Percentiles rank a stretch among this genome's conserved stretches.
Evolutionary conservation across 2,888 invertebrate genomes (phyloP).

Genomic region (Siphlonurus alternatus): DNA sequence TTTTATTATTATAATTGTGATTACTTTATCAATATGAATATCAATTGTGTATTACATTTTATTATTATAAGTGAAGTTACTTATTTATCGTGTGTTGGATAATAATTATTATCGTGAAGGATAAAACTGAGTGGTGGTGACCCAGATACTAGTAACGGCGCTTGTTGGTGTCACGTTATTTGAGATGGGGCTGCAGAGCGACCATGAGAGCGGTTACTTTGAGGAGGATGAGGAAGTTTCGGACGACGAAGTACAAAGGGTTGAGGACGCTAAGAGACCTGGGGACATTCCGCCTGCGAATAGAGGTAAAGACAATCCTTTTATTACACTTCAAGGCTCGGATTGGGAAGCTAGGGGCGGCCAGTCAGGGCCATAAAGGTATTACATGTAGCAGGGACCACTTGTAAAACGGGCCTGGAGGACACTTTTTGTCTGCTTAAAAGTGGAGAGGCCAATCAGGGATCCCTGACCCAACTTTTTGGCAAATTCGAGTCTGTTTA

Average conservation of each 20-base stretch:
- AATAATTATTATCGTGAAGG: background rate
- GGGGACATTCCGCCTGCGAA: background rate
- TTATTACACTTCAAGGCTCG: too few relatives aligned
- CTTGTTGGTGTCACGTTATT: too few relatives aligned
- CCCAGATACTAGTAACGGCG: background rate
- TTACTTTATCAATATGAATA: background rate
- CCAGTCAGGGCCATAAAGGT: too few relatives aligned
- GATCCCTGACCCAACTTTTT: too few relatives aligned
- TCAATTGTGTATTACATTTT: background rate
- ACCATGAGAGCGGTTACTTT: conserved; percentile 72
- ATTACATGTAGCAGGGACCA: too few relatives aligned
- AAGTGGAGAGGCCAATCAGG: too few relatives aligned
- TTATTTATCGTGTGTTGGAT: background rate
- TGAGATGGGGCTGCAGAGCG: conserved; percentile 40
- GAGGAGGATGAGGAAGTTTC: conserved; percentile 45
- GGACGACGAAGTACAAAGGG: background rate
- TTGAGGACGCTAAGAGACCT: background rate
- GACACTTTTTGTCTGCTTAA: too few relatives aligned
- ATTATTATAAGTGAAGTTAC: too few relatives aligned
- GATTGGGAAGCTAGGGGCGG: too few relatives aligned
- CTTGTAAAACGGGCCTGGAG: too few relatives aligned
- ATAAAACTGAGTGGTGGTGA: background rate
- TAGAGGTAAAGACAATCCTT: background rate
- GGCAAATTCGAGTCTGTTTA: too few relatives aligned
- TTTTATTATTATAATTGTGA: background rate